Evolutionary conservation across 1,140 invertebrate species (phyloP).

Genomic region (Manduca sexta): DNA sequence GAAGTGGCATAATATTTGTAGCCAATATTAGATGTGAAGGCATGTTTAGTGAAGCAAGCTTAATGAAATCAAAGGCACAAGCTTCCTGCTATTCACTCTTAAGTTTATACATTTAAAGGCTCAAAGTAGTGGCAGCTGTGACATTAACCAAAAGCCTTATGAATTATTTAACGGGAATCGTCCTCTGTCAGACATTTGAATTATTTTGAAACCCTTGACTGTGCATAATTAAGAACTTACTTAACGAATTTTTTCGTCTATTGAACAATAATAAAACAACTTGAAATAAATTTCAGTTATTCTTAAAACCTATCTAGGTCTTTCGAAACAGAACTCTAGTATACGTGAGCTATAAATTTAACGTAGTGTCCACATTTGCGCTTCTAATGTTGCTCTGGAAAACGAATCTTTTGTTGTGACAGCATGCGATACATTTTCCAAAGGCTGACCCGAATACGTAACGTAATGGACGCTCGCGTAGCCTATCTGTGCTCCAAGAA

Average conservation of each 20-base stretch:
- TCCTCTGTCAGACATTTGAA: conserved; percentile 39
- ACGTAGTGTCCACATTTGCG: too few species aligned
- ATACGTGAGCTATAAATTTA: too few species aligned
- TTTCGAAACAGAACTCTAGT: too few species aligned
- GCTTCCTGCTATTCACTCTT: conserved; percentile 13
- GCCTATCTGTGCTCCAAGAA: conserved; percentile 1
- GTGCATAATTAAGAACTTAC: conserved; percentile 38
- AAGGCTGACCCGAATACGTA: conserved; percentile 1
- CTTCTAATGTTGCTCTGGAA: too few species aligned
- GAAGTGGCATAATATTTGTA: too few species aligned
- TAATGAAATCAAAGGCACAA: conserved; percentile 27
- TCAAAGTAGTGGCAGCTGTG: conserved; percentile 20
- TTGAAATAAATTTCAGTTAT: too few species aligned
- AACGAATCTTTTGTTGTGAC: too few species aligned
- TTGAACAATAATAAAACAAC: too few species aligned
- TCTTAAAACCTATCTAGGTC: too few species aligned
- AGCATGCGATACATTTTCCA: neutral
- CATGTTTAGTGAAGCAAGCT: conserved; percentile 10
- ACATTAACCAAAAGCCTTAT: conserved; percentile 33
- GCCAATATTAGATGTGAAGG: neutral
- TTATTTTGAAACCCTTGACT: conserved; percentile 38
- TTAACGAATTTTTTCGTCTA: too few species aligned
- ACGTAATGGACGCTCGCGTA: conserved; percentile 1
- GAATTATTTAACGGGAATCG: conserved; percentile 42
- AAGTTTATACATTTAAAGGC: conserved; percentile 13